Conservation (phyloP, 2,888 invertebrate species). For the Andrena haemorrhoa region DNA sequence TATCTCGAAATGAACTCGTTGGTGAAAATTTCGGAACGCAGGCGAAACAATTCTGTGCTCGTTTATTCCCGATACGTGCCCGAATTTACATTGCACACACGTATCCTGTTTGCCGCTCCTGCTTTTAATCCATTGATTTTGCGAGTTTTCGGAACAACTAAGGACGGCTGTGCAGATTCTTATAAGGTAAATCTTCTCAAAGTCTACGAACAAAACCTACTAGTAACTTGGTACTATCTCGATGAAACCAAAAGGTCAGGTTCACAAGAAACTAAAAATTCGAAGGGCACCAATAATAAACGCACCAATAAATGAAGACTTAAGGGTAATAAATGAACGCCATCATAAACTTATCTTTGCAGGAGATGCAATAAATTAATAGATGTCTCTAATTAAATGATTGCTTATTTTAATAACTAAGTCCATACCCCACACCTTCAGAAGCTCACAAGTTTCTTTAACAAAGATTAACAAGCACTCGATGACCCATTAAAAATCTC, state of each 20-base stretch:
- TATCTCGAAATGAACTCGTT: slow-evolving; percentile 31
- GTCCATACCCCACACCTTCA: too few relatives aligned
- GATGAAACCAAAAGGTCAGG: neutral
- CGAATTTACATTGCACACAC: slow-evolving; percentile 58
- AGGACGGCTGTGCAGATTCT: slow-evolving; percentile 1
- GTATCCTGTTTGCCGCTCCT: slow-evolving; percentile 54
- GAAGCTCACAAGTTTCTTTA: too few relatives aligned
- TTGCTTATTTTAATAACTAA: too few relatives aligned
- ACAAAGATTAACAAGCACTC: too few relatives aligned
- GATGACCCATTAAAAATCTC: too few relatives aligned
- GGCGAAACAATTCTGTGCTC: slow-evolving; percentile 24
- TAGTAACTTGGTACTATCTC: neutral
- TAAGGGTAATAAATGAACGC: too few relatives aligned
- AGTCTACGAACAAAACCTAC: neutral
- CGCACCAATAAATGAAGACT: too few relatives aligned
- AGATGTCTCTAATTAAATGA: too few relatives aligned
- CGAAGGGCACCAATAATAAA: too few relatives aligned
- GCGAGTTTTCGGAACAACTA: slow-evolving; percentile 26
- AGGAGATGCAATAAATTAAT: too few relatives aligned
- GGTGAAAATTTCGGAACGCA: slow-evolving; percentile 14
- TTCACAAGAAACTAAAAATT: neutral
- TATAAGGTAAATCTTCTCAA: neutral
- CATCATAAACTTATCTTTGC: too few relatives aligned
- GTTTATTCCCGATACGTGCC: slow-evolving; percentile 43
- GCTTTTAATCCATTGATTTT: slow-evolving; percentile 48